A percentile compares a stretch with the other conserved stretches of the same genome.
Conservation (phyloP, 37 sponge, comb jelly and placozoan genomes). For the Geodia barretti region DNA sequence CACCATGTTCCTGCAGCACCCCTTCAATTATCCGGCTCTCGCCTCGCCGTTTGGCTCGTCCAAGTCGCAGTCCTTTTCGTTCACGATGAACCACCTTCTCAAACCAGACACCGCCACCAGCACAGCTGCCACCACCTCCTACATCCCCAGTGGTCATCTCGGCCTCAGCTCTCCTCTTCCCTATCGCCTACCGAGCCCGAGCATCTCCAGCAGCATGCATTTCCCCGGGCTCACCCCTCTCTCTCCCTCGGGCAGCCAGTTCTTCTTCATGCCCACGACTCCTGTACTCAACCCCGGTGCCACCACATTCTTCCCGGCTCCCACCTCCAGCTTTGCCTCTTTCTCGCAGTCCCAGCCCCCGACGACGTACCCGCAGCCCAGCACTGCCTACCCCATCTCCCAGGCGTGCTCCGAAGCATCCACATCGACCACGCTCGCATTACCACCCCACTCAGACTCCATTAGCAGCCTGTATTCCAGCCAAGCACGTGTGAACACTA, state of each 20-base stretch:
- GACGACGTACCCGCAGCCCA: constrained; percentile 16
- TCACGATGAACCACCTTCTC: constrained; percentile 57
- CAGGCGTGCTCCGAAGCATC: background rate
- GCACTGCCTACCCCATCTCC: constrained; percentile 14
- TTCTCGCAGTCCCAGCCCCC: constrained; percentile 56
- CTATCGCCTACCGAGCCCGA: constrained; percentile 63
- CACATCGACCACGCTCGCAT: background rate
- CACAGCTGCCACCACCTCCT: constrained; percentile 13
- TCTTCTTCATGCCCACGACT: constrained; percentile 75
- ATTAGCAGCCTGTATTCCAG: constrained; percentile 34
- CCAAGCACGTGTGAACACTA: constrained; percentile 18
- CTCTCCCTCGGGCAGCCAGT: constrained; percentile 62
- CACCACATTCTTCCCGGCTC: constrained; percentile 46
- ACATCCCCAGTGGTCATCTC: constrained; percentile 23
- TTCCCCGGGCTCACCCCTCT: constrained; percentile 68
- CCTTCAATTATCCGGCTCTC: constrained; percentile 50
- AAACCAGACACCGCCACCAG: constrained; percentile 20
- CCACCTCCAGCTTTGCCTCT: constrained; percentile 19
- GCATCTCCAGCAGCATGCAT: constrained; percentile 52
- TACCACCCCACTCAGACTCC: constrained; percentile 9
- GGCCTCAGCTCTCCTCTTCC: constrained; percentile 57
- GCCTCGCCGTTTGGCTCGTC: constrained; percentile 56
- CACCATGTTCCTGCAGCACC: constrained; percentile 31
- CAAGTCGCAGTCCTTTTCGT: constrained; percentile 62
- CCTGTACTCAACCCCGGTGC: constrained; percentile 52